Evolutionary conservation across 2,888 invertebrate genomes (phyloP), one percentile per base, ranked within the genome.

Genomic region (Drosophila mimica): DNA sequence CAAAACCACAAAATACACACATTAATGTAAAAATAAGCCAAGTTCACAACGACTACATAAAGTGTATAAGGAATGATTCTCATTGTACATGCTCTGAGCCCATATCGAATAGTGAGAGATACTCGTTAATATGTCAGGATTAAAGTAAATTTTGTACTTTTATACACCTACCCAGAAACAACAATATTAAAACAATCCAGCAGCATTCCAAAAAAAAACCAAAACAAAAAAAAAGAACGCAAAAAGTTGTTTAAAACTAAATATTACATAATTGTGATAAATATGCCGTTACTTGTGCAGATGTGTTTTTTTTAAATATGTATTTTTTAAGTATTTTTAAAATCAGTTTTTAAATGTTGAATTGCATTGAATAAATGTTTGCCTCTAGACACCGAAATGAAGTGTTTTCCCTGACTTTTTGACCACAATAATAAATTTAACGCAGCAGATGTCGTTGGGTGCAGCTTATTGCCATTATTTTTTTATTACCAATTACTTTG

Each of bases 361-460:
- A 87, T 89, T 87, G 89, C 87, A 75, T 82, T 86, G 72, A 89
- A 82, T 87, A 85, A 89, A 89, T 87, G 88, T 87, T 87, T 69
- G 76, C 81, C 80, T 80, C 65, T 80, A 80, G 56, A 76, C 63
- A 54, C 46, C 40, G 28, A 28, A 7, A 63, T 33, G 1, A 30
- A 46, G 30, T 43, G 17, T 38, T 54, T 31, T 43, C 52, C 53
- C 79, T 75, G 58, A 68, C 52, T 36, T 49, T 63, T 52, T 36
- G 17, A 28, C 40, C 11, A 28, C 46, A 30, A 30, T 38, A 70
- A n/a, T 30, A 52, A 11, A 48, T 17, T 53, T 48, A 48, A 68
- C 31, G 25, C 49, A 28, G 33, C 20, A 30, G 13, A 34, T 38
- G 46, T 46, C 34, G 49, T 33, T 4, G 38, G 38, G 28, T 69